Evolutionary conservation across 92 coral and sea anemone species (phyloP).

Genomic region (Pocillopora meandrina): DNA sequence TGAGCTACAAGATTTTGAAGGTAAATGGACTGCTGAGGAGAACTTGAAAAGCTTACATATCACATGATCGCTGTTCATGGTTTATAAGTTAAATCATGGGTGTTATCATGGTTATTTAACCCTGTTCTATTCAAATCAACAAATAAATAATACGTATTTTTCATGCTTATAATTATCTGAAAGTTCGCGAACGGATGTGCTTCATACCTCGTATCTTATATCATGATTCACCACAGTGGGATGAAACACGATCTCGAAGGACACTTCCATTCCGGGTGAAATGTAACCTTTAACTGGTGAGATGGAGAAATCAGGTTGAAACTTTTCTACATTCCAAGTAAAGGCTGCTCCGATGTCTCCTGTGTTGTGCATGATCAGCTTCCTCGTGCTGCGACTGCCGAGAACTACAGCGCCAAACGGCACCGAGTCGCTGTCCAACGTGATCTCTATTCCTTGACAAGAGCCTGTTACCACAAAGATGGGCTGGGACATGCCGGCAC

Average conservation of each 20-base stretch:
- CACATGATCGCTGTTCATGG: too few species aligned
- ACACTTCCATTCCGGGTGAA: constrained; percentile 95
- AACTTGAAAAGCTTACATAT: too few species aligned
- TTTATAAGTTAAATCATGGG: too few species aligned
- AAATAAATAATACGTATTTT: too few species aligned
- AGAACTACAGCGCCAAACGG: constrained; percentile 98
- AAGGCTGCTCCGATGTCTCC: constrained; percentile 98
- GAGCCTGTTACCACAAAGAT: constrained; percentile 91
- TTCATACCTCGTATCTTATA: constrained; percentile 85
- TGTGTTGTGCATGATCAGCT: constrained; percentile 91
- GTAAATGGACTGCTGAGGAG: too few species aligned
- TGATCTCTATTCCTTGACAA: constrained; percentile 93
- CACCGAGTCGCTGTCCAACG: constrained; percentile 89
- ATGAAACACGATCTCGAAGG: constrained; percentile 85
- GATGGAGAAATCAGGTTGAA: constrained; percentile 84
- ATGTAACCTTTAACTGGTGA: constrained; percentile 90
- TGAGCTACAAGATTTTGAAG: too few species aligned
- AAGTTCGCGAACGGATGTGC: not conserved
- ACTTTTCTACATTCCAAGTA: constrained; percentile 89
- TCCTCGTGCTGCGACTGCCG: constrained; percentile 91
- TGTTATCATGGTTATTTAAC: too few species aligned
- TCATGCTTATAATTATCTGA: not conserved
- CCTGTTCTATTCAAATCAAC: too few species aligned
- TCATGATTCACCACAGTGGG: constrained; percentile 91
- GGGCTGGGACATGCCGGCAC: constrained; percentile 96